These are phyloP conservation scores for Thecocarcelia acutangulata DNA, from an alignment of 2,888 invertebrate genomes.

Conservation along the genomic window DNA sequence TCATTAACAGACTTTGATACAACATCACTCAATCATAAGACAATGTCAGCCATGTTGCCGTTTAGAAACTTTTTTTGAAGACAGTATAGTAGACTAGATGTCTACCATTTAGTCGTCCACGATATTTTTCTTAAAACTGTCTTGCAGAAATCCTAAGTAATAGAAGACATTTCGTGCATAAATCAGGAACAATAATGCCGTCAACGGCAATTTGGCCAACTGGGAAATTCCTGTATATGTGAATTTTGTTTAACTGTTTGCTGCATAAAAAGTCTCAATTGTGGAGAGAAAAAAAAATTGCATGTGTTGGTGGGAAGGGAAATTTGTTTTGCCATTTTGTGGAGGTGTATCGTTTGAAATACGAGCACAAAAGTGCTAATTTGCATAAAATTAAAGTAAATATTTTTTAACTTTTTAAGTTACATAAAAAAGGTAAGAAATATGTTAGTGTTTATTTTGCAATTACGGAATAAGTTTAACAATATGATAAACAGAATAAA, in stretches of 20 bases:
- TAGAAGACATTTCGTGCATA: background rate
- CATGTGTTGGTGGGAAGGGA: conserved; percentile 9
- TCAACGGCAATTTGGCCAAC: background rate
- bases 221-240: background rate
- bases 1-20: no score
- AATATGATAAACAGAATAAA: no score
- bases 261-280: conserved; percentile 20
- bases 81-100: no score
- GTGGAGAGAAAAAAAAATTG: conserved; percentile 8
- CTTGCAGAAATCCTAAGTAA: no score
- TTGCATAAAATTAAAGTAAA: conserved; percentile 52
- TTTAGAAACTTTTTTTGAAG: no score
- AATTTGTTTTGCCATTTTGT: background rate
- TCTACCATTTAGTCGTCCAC: no score
- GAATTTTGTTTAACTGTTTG: conserved; percentile 14
- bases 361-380: conserved; percentile 29
- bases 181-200: background rate
- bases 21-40: no score
- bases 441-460: conserved; percentile 44
- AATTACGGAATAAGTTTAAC: conserved; percentile 16
- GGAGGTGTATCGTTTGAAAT: conserved; percentile 53
- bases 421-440: conserved; percentile 3
- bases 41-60: no score
- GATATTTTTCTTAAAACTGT: no score
- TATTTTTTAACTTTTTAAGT: conserved; percentile 34